Base-by-base conservation (phyloP, 2,113 vertebrate species). In the Odontophorus gujanensis region DNA sequence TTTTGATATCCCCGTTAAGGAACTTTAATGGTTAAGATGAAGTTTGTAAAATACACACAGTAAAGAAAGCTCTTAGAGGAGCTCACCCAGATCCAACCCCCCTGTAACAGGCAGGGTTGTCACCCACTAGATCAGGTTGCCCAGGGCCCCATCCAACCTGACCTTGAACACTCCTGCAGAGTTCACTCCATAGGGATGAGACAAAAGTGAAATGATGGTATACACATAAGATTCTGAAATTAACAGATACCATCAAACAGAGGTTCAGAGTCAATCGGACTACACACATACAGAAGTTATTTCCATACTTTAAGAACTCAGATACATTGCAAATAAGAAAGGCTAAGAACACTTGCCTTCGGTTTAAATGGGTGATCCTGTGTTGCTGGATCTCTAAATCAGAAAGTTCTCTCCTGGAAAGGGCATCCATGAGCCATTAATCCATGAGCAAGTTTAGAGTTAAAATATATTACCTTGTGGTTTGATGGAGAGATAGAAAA, bases 11-110 rank as follows among this genome's bases (percentile, higher is more conserved):
- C 87, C 62, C 50, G 85, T 91, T 85, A 95, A 83, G 80, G 79
- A 83, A 88, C 57, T 85, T 65, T 26, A 75, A 57, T 55, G 57
- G 61, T 88, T 94, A 88, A 89, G 73, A 75, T 20, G 57, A 91
- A 93, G 68, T 91, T 94, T 87, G 91, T 94, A 88, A 95, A 97
- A 81, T 21, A 91, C 34, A 91, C 43, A 85, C 80, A 85, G 87
- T 30, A 85, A 89, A 92, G 61, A 71, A 80, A 90, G 80, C 69
- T 90, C 51, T 61, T 88, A 84, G 68, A 95, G 69, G 43, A 58
- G 32, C 55, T 18, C 32, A n/a, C 10, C 10, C 18, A n/a, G 55
- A 20, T 19, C 18, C 32, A 58, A 58, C 4, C 18, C 53, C 53
- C 18, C 18, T n/a, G 55, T 32, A 32, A 57, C 15, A 28, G 16